Evolutionary conservation across 2,113 vertebrate genomes (phyloP), one percentile per base, ranked within the genome.

Genomic region (Neofelis nebulosa): DNA sequence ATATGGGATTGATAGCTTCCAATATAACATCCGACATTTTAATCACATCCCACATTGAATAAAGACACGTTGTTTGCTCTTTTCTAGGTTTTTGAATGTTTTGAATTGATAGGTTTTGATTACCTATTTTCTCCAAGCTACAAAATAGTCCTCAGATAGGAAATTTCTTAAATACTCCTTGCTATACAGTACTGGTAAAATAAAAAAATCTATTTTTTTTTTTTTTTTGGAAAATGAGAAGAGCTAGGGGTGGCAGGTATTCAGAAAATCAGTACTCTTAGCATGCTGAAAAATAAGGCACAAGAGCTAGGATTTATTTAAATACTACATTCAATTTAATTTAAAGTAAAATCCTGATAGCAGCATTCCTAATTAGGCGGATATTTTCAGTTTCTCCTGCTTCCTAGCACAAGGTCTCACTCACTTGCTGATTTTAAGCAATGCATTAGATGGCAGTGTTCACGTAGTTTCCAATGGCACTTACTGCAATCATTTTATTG

Each of bases 381-480:
- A 21, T 69, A 15, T 82, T 92, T 94, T 65, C 82, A 38, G 38
- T 63, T 74, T 94, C 68, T 71, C 61, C 19, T 38, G 50, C 68
- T 86, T 93, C 45, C 15, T n/a, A 63, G 66, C 25, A 25, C 10
- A 36, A 55, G 41, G 93, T 96, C 0, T 0, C 13, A 5, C 23
- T 69, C 2, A 27, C 94, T n/a, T 94, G 78, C 73, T 78, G 95
- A 66, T 91, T 83, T 74, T 45, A 66, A 84, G 82, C 16, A 11
- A 4, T 3, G 12, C 98, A 25, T 95, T 98, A 98, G 98, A 97
- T 98, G 99, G 98, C 98, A 98, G 96, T 99, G 87, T 98, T 97
- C 94, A 94, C 97, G 95, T 23, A 41, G 23, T 27, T 96, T 96
- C 85, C 31, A 82, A 33, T 1, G 12, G 41, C 11, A 10, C 50